Percentiles rank a stretch among this genome's conserved stretches.
These are phyloP conservation scores for Carapus acus DNA, from an alignment of 2,797 vertebrate genomes.

Conservation along the genomic window DNA sequence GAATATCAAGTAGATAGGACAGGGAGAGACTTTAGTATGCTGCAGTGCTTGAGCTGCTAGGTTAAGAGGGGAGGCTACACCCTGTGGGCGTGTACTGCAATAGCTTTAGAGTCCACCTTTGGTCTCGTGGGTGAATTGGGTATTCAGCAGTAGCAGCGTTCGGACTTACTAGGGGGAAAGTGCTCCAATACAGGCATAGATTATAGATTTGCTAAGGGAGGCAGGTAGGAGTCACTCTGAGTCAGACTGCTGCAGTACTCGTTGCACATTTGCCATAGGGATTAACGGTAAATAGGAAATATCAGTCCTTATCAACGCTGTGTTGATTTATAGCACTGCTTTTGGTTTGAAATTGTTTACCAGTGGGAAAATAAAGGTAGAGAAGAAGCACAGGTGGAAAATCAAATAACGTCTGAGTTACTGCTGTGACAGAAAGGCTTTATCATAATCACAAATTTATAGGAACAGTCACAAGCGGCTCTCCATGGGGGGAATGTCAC, in stretches of 20 bases:
- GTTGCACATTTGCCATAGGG: slow-evolving; percentile 1
- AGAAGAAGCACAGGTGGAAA: background rate
- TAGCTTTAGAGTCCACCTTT: slow-evolving; percentile 23
- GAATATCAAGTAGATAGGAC: too few relatives aligned
- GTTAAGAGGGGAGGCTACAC: slow-evolving; percentile 9
- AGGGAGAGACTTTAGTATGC: background rate
- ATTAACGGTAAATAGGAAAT: slow-evolving; percentile 8
- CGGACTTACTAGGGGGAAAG: slow-evolving; percentile 3
- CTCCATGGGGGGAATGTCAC: too few relatives aligned
- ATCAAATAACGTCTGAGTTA: slow-evolving; percentile 1
- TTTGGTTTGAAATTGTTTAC: background rate
- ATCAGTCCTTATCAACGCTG: background rate
- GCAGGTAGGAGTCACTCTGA: slow-evolving; percentile 10
- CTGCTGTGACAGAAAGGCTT: background rate
- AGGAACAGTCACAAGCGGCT: too few relatives aligned
- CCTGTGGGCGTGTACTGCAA: slow-evolving; percentile 19
- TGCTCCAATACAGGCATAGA: slow-evolving; percentile 13
- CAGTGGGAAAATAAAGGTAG: background rate
- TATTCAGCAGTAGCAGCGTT: slow-evolving; percentile 13
- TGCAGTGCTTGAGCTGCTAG: background rate
- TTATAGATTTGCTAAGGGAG: slow-evolving; percentile 14
- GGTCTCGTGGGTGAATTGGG: slow-evolving; percentile 21
- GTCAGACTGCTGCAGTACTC: slow-evolving; percentile 1
- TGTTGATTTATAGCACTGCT: background rate
- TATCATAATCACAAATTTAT: background rate